Conservation (phyloP, 2,888 invertebrate species). For the Rhagonycha fulva region DNA sequence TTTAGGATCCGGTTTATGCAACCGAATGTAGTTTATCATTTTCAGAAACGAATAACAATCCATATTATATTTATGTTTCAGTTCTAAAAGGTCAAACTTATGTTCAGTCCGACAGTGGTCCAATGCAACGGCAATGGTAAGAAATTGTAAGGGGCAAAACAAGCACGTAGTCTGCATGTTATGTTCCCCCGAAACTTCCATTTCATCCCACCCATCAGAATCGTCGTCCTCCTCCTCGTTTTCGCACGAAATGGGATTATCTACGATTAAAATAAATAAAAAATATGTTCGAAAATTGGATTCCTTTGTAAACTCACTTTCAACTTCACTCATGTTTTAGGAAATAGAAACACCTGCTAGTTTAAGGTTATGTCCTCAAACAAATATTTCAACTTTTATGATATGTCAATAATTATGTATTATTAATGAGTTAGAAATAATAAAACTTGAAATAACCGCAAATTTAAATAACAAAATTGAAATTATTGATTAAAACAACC, state of each 20-base stretch:
- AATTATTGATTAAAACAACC: conserved; percentile 19
- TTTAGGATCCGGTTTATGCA: conserved; percentile 62
- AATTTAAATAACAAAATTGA: conserved; percentile 8
- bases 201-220: conserved; percentile 62
- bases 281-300: background rate
- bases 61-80: conserved; percentile 74
- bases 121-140: conserved; percentile 67
- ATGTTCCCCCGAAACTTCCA: conserved; percentile 54
- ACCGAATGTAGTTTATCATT: conserved; percentile 79
- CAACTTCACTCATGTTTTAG: conserved; percentile 14
- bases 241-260: conserved; percentile 26
- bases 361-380: background rate
- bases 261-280: conserved; percentile 11
- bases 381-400: background rate
- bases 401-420: background rate
- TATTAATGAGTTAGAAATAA: background rate
- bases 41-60: conserved; percentile 83
- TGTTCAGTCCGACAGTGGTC: conserved; percentile 70
- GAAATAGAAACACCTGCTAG: background rate
- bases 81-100: conserved; percentile 65
- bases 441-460: background rate
- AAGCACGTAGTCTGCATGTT: conserved; percentile 64
- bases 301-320: conserved; percentile 6
- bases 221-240: conserved; percentile 44
- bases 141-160: conserved; percentile 69